Percentiles rank a stretch among this genome's conserved stretches.
Evolutionary conservation across 2,888 invertebrate species (phyloP).

Genomic region (Lycophotia porphyrea): DNA sequence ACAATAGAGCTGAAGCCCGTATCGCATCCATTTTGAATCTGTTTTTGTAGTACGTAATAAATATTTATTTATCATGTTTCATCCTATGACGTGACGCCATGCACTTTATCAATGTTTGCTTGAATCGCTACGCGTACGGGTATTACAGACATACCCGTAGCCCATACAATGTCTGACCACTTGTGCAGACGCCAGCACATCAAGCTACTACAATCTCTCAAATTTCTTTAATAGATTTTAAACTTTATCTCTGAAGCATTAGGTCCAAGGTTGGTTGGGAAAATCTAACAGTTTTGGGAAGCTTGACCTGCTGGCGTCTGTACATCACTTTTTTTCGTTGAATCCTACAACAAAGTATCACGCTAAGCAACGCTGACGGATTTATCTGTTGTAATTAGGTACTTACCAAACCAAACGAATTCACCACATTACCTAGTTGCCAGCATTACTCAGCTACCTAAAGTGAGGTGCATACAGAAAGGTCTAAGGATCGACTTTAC

Average conservation of each 20-base stretch:
- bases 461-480: not conserved
- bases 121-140: conserved; percentile 1
- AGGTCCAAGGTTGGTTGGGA: too few species aligned
- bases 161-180: not conserved
- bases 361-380: not conserved
- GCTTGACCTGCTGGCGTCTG: too few species aligned
- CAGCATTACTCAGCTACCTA: conserved; percentile 13
- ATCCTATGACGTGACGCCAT: conserved; percentile 56
- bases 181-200: too few species aligned
- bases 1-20: conserved; percentile 71
- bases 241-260: too few species aligned
- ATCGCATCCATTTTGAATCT: conserved; percentile 62
- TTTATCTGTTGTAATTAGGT: conserved; percentile 14
- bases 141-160: conserved; percentile 5
- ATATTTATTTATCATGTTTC: conserved; percentile 67
- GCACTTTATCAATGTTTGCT: conserved; percentile 59
- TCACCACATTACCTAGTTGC: conserved; percentile 19
- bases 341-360: conserved; percentile 35
- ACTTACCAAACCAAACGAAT: conserved; percentile 35
- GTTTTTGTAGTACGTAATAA: conserved; percentile 63
- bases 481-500: conserved; percentile 10
- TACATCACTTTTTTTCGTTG: conserved; percentile 21
- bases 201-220: too few species aligned
- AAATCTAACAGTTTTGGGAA: too few species aligned
- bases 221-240: too few species aligned